phyloP scores from a whole-genome alignment of 2,888 invertebrate genomes.

The Endomychus coccineus region DNA sequence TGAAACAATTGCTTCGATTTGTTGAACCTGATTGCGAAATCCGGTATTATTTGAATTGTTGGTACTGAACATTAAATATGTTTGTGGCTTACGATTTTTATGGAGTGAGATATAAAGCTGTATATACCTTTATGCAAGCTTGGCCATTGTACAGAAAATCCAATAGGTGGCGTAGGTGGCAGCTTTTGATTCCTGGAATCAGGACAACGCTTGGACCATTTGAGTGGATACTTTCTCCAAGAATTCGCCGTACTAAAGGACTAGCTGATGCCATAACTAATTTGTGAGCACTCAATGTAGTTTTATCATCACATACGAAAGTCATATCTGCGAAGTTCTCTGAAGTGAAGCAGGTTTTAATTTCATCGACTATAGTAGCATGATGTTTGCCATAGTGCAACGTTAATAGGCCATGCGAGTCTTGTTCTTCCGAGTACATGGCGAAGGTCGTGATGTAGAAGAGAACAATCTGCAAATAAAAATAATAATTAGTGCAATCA shows the following conservation, averaged over 20 bases:
- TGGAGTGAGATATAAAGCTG: too few relatives aligned
- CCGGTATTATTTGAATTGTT: too few relatives aligned
- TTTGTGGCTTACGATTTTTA: too few relatives aligned
- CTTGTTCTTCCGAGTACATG: conserved; percentile 51
- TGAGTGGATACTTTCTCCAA: conserved; percentile 63
- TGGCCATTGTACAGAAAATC: conserved; percentile 83
- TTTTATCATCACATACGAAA: conserved; percentile 78
- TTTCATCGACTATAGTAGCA: conserved; percentile 85
- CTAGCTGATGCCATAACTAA: conserved; percentile 82
- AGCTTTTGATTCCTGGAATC: conserved; percentile 74
- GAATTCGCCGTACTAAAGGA: conserved; percentile 71
- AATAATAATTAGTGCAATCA: background rate
- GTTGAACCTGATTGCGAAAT: too few relatives aligned
- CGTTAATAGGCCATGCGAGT: conserved; percentile 69
- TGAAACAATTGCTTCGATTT: too few relatives aligned
- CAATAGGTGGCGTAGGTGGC: conserved; percentile 72
- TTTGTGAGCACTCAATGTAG: conserved; percentile 73
- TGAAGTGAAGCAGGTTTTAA: conserved; percentile 80
- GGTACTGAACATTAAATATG: too few relatives aligned
- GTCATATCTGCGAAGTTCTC: conserved; percentile 82
- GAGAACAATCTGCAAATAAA: conserved; percentile 31
- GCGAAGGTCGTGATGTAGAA: conserved; percentile 38
- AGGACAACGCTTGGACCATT: conserved; percentile 73
- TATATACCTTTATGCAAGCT: conserved; percentile 66
- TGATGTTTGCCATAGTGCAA: conserved; percentile 91